Evolutionary conservation across 2,113 vertebrate genomes (phyloP), one percentile per base, ranked within the genome.

Genomic region (Nanorana parkeri): DNA sequence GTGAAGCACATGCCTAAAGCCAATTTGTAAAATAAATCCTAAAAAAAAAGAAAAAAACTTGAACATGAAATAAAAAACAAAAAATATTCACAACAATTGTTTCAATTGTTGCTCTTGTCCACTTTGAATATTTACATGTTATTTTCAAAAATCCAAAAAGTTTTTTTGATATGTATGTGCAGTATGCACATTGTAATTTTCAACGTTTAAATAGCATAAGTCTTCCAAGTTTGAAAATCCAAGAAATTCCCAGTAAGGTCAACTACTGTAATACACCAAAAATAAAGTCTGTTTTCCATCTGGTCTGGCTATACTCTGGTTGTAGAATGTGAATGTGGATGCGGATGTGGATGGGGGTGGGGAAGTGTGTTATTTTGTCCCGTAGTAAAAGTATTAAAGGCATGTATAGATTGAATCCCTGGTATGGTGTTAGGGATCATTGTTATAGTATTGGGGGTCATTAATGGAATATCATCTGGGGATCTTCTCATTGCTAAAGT

Each of bases 341-440:
- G 96, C 32, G 96, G 94, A 84, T 97, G 97, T 73, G 97, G 96
- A 52, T 94, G 93, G 17, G 92, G 90, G 86, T 95, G 96, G 86
- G 97, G 97, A 92, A 99, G 94, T 84, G 96, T 98, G 90, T 96
- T 99, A 89, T 98, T 99, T 92, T 99, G 98, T 94, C 97, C 97
- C 86, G 95, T 95, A 0, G 96, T 96, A 89, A 95, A 98, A 84
- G 96, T 96, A 85, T 97, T 97, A 93, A 98, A 98, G 88, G 96
- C 94, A 92, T 99, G 98, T 89, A 99, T 92, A 84, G 97, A 95
- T 10, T 96, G 94, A 84, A 98, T 96, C 87, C 96, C 96, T 86
- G 96, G 95, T 95, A 99, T 97, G 92, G 94, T 96, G 91, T 97
- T 99, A 88, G 98, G 97, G 86, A 99, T 98, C 96, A 99, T 98